A percentile compares a stretch with the other conserved stretches of the same genome.
These are phyloP conservation scores for Pissodes strobi DNA, from an alignment of 1,140 invertebrate genomes.

Conservation along the genomic window DNA sequence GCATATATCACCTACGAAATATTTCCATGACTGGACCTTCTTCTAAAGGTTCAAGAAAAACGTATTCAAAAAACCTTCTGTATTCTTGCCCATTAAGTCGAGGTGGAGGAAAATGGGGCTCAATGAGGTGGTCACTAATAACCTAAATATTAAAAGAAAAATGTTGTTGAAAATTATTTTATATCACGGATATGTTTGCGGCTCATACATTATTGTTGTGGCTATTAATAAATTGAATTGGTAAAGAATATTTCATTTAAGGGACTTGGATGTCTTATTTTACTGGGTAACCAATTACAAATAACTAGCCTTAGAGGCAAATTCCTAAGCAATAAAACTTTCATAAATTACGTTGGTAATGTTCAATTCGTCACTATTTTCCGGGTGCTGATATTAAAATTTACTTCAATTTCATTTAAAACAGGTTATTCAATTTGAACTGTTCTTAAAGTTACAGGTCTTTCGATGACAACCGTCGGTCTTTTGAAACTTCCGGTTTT, in stretches of 20 bases:
- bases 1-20: not conserved
- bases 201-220: not conserved
- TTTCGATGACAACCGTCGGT: too few species aligned
- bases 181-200: not conserved
- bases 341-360: not conserved
- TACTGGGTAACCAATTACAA: not conserved
- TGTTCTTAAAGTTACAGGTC: not conserved
- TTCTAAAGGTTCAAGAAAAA: too few species aligned
- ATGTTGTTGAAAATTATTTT: not conserved
- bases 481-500: not conserved
- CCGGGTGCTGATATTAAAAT: not conserved
- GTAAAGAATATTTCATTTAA: not conserved
- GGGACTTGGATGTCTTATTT: not conserved
- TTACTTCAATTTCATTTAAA: slow-evolving; percentile 5
- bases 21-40: too few species aligned
- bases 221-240: not conserved
- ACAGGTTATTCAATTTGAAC: slow-evolving; percentile 2
- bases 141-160: not conserved
- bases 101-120: not conserved
- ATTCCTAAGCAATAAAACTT: not conserved
- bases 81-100: not conserved
- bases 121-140: not conserved
- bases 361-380: not conserved
- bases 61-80: not conserved
- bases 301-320: not conserved